Conservation (phyloP, 2,113 vertebrate genomes). For the human (Homo sapiens) region DNA sequence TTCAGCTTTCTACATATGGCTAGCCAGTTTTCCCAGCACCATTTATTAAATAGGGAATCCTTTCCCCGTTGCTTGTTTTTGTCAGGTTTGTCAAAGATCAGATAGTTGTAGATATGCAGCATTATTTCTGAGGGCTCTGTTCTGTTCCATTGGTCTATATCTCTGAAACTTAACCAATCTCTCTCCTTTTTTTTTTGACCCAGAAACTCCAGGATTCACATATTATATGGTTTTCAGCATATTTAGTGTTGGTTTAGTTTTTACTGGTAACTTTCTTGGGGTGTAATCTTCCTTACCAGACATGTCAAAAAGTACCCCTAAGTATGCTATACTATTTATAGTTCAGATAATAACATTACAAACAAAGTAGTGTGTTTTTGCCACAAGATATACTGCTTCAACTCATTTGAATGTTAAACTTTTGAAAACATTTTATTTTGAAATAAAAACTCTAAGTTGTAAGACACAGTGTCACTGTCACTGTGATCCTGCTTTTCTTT, state of each 20-base stretch:
- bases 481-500: background rate
- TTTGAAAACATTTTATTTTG: constrained; percentile 1
- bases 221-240: background rate
- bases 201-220: background rate
- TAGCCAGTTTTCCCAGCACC: no score
- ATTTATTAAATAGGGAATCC: no score
- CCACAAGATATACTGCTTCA: background rate
- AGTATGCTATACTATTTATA: background rate
- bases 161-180: background rate
- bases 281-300: background rate
- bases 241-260: background rate
- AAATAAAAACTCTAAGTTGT: constrained; percentile 32
- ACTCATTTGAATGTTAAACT: background rate
- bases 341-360: background rate
- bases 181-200: background rate
- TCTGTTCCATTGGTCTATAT: no score
- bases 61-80: no score
- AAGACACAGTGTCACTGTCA: constrained; percentile 16
- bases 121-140: no score
- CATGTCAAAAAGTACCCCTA: background rate
- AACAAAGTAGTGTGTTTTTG: background rate
- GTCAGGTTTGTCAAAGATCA: no score
- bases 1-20: no score
- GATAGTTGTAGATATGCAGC: no score
- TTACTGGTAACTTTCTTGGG: background rate